Evolutionary conservation across 2,888 invertebrate genomes (phyloP).

Genomic region (Metopia argyrocephala): DNA sequence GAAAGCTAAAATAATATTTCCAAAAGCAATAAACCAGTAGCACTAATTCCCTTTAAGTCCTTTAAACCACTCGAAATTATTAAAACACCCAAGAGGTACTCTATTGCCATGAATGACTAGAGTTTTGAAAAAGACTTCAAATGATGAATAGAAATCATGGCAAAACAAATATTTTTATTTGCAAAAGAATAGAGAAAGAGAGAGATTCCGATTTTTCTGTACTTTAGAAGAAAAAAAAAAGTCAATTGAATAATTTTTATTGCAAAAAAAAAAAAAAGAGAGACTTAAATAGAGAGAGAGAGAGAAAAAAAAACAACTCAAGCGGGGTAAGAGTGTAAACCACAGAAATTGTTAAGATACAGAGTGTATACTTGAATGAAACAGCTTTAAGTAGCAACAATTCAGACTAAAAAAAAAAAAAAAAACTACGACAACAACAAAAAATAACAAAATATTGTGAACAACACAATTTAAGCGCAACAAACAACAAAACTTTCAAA

Average conservation of each 20-base stretch:
- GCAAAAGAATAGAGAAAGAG: background rate
- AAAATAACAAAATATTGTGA: background rate
- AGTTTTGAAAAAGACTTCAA: background rate
- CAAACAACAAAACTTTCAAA: background rate
- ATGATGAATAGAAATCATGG: too few species aligned
- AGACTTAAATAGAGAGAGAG: background rate
- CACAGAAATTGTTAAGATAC: background rate
- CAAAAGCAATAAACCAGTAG: too few species aligned
- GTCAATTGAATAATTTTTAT: constrained; percentile 5
- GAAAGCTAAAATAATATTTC: too few species aligned
- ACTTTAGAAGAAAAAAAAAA: background rate
- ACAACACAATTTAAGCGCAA: background rate
- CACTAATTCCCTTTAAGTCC: background rate
- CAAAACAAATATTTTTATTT: too few species aligned
- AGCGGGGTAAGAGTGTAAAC: background rate
- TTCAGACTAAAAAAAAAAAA: constrained; percentile 12
- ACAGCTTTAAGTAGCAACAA: constrained; percentile 29
- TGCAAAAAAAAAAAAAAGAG: constrained; percentile 2
- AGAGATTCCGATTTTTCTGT: too few species aligned
- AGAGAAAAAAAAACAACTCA: background rate
- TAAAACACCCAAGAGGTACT: background rate
- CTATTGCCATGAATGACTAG: background rate
- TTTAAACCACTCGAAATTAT: background rate
- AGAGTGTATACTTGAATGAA: constrained; percentile 16
- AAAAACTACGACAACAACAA: background rate